phyloP scores from a whole-genome alignment of 2,888 invertebrate genomes.

The Pristionchus mayeri region DNA sequence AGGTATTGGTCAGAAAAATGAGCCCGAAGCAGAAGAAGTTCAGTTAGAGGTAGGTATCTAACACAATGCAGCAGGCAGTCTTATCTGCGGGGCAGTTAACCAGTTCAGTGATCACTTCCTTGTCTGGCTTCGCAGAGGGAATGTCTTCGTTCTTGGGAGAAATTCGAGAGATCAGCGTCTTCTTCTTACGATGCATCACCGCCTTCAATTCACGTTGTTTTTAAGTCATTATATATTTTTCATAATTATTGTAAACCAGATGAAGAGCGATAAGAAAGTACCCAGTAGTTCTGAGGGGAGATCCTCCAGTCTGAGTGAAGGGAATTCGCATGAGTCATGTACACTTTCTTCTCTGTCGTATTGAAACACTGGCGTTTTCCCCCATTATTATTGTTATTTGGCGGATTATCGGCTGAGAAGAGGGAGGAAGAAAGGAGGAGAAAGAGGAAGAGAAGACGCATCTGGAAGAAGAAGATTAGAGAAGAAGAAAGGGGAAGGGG shows the following conservation, averaged over 20 bases:
- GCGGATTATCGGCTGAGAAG: no score
- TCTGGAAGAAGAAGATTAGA: neutral
- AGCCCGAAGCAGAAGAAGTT: no score
- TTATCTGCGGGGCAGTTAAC: neutral
- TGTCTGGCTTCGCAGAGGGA: neutral
- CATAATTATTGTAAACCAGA: no score
- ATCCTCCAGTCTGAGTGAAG: neutral
- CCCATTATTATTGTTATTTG: no score
- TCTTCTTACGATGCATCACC: neutral
- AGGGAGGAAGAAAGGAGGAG: neutral
- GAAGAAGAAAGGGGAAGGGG: no score
- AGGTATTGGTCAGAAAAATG: no score
- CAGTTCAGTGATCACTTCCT: neutral
- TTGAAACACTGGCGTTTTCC: neutral
- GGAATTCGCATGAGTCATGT: neutral
- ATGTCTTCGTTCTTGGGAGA: neutral
- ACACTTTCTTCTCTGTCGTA: neutral
- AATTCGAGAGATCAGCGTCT: neutral
- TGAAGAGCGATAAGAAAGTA: neutral
- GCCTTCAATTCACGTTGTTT: neutral
- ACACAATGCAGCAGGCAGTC: neutral
- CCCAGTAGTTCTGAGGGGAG: neutral
- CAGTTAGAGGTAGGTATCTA: no score
- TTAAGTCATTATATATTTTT: no score
- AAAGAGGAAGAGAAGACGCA: constrained; percentile 2